Conservation (phyloP, 2,797 vertebrate genomes). For the Nasua narica region DNA sequence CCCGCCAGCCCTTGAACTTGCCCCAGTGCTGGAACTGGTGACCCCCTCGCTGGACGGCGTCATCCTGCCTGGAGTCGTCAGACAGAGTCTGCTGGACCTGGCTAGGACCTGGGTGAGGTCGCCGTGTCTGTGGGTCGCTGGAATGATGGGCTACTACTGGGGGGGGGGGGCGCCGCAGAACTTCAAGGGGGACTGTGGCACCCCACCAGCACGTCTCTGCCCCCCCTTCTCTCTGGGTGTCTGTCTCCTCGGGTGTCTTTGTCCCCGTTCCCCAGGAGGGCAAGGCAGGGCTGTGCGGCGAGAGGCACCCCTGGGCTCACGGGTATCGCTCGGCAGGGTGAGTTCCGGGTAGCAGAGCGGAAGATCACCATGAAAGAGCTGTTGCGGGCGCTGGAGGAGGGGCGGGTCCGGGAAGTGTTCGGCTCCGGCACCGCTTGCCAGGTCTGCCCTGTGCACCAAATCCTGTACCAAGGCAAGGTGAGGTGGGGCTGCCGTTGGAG, state of each 20-base stretch:
- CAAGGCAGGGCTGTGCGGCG: background rate
- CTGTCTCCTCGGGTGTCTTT: background rate
- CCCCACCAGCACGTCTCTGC: too few relatives aligned
- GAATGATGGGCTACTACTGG: background rate
- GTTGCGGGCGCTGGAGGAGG: conserved; percentile 83
- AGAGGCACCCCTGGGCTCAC: background rate
- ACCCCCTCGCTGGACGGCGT: conserved; percentile 91
- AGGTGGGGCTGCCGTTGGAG: background rate
- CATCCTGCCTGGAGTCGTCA: conserved; percentile 92
- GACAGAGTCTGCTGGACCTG: conserved; percentile 92
- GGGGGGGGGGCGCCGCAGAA: background rate
- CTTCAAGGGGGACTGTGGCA: background rate
- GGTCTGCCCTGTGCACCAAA: conserved; percentile 90
- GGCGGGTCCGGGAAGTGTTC: conserved; percentile 89
- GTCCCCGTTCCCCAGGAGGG: background rate
- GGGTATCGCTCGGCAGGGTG: conserved; percentile 77
- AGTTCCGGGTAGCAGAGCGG: conserved; percentile 90
- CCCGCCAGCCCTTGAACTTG: background rate
- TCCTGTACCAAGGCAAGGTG: conserved; percentile 89
- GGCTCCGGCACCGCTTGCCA: conserved; percentile 93
- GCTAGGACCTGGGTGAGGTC: conserved; percentile 87
- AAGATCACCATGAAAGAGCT: conserved; percentile 86
- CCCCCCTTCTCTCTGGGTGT: background rate
- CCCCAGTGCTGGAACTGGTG: conserved; percentile 88
- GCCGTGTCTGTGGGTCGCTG: fast-evolving